These are phyloP conservation scores for Patella ulyssiponensis DNA, from an alignment of 2,888 invertebrate genomes.

Conservation along the genomic window DNA sequence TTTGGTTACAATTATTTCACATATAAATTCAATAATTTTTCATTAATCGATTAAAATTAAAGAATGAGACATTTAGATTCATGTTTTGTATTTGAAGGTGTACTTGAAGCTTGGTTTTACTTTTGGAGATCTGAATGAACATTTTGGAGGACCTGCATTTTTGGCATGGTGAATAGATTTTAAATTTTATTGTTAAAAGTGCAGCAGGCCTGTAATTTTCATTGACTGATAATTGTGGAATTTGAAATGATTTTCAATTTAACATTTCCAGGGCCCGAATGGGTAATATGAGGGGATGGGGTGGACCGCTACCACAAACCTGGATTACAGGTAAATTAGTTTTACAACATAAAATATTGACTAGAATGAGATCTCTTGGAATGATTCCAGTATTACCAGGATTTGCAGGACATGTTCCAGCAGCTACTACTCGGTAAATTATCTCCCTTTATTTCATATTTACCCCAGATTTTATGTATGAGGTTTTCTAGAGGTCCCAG, in stretches of 20 bases:
- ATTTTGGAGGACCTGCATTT: constrained; percentile 94
- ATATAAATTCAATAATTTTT: too few species aligned
- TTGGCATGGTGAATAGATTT: constrained; percentile 82
- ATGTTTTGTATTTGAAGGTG: constrained; percentile 56
- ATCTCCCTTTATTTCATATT: too few species aligned
- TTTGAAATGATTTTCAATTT: too few species aligned
- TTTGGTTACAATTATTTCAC: too few species aligned
- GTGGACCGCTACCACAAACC: constrained; percentile 82
- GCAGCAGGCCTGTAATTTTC: too few species aligned
- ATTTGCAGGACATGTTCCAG: constrained; percentile 92
- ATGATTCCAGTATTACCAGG: constrained; percentile 83
- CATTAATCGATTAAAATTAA: too few species aligned
- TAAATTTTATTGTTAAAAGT: too few species aligned
- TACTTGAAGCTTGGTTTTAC: constrained; percentile 84
- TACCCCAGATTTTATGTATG: too few species aligned
- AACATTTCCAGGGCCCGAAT: constrained; percentile 81
- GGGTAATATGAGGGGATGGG: constrained; percentile 95
- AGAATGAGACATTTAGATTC: too few species aligned
- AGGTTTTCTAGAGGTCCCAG: too few species aligned
- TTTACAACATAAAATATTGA: constrained; percentile 83
- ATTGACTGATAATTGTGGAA: too few species aligned
- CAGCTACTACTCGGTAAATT: constrained; percentile 76
- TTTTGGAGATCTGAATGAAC: constrained; percentile 82
- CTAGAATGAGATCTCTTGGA: constrained; percentile 85
- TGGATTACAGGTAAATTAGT: constrained; percentile 82